Percentiles rank a stretch among this genome's conserved stretches.
These are phyloP conservation scores for Cheilosia impressa DNA, from an alignment of 2,888 invertebrate species.

Conservation along the genomic window DNA sequence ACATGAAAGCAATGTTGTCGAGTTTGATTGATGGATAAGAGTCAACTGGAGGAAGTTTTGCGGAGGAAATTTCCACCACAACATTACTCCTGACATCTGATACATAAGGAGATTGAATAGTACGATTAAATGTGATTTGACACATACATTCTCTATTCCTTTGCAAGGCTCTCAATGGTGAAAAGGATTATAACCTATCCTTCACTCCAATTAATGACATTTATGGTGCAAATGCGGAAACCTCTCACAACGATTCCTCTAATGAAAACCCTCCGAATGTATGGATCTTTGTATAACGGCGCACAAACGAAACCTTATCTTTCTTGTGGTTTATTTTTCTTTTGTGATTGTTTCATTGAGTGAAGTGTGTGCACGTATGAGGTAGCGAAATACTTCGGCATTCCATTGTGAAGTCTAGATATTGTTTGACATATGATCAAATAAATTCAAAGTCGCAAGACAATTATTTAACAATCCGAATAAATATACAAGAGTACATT, in stretches of 20 bases:
- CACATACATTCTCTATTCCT: neutral
- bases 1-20: conserved; percentile 36
- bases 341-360: conserved; percentile 44
- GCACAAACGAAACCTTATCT: conserved; percentile 48
- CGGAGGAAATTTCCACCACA: conserved; percentile 1
- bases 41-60: conserved; percentile 12
- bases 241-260: conserved; percentile 2
- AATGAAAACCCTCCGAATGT: conserved; percentile 17
- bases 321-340: conserved; percentile 37
- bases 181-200: conserved; percentile 5
- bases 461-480: conserved; percentile 12
- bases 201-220: conserved; percentile 16
- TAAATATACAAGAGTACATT: neutral
- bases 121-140: conserved; percentile 4
- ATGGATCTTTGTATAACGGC: conserved; percentile 17
- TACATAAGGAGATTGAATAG: neutral
- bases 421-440: conserved; percentile 45
- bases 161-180: neutral
- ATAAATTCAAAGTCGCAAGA: conserved; percentile 23
- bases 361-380: conserved; percentile 2
- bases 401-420: conserved; percentile 33
- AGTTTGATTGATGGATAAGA: conserved; percentile 63
- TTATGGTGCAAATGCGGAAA: conserved; percentile 1
- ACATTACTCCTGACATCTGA: conserved; percentile 1
- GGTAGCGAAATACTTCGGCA: neutral